These are phyloP conservation scores for Leptinotarsa defecta DNA, from an alignment of 1,140 invertebrate genomes.

Conservation along the genomic window DNA sequence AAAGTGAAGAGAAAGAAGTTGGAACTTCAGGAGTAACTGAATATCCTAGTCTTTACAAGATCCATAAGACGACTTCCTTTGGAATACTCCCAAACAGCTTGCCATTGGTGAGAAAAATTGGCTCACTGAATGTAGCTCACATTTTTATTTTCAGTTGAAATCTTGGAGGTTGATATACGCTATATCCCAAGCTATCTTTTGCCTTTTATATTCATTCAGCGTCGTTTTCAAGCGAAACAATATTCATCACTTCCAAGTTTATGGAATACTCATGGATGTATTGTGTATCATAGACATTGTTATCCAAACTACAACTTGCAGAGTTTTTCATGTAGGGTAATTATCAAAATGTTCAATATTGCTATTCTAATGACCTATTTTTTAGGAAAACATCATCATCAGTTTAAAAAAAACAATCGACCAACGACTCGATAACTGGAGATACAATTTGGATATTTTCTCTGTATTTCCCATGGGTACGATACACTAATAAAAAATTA, in stretches of 20 bases:
- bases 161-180: background rate
- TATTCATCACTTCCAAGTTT: background rate
- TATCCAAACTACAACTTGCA: background rate
- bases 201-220: background rate
- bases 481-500: background rate
- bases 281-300: conserved; percentile 9
- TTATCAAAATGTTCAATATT: background rate
- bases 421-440: conserved; percentile 55
- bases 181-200: background rate
- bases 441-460: conserved; percentile 56
- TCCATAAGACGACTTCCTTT: background rate
- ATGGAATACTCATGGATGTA: background rate
- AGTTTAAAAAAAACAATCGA: conserved; percentile 49
- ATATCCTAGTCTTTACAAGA: background rate
- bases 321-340: background rate
- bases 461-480: conserved; percentile 55
- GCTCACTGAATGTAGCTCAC: background rate
- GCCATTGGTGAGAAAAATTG: background rate
- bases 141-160: conserved; percentile 3
- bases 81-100: background rate
- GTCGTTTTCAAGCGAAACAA: background rate
- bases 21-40: background rate
- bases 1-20: background rate
- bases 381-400: conserved; percentile 55
- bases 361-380: conserved; percentile 36